Conservation (phyloP, 35 echinoderm and acorn worm genomes). For the Apostichopus parvimensis region DNA sequence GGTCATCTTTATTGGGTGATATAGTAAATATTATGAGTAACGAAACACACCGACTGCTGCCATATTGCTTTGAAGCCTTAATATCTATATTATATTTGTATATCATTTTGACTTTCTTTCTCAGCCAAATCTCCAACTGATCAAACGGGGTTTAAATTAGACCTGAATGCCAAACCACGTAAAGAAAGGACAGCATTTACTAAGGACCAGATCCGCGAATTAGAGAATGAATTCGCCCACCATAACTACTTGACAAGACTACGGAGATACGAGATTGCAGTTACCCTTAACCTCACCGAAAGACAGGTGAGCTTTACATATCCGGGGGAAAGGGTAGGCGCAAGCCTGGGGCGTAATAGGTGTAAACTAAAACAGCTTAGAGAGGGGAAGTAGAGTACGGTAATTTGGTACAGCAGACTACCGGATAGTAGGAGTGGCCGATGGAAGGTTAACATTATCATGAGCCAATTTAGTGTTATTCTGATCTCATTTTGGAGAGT, state of each 20-base stretch:
- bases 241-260: slow-evolving; percentile 98
- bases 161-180: slow-evolving; percentile 90
- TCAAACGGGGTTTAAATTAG: slow-evolving; percentile 71
- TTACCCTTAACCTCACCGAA: slow-evolving; percentile 97
- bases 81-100: not conserved
- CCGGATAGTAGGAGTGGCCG: not conserved
- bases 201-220: slow-evolving; percentile 97
- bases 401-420: too few relatives aligned
- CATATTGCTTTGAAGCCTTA: too few relatives aligned
- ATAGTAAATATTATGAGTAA: too few relatives aligned
- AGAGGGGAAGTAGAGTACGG: too few relatives aligned
- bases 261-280: slow-evolving; percentile 96
- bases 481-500: too few relatives aligned
- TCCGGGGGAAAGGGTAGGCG: too few relatives aligned
- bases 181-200: slow-evolving; percentile 98
- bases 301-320: slow-evolving; percentile 79
- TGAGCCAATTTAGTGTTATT: too few relatives aligned
- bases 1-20: too few relatives aligned
- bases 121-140: slow-evolving; percentile 52
- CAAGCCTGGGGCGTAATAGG: too few relatives aligned
- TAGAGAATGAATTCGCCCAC: slow-evolving; percentile 94
- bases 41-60: too few relatives aligned
- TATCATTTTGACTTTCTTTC: not conserved
- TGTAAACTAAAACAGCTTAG: too few relatives aligned
- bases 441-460: too few relatives aligned